Evolutionary conservation across 2,797 vertebrate species (phyloP).

Genomic region (Aldrovandia affinis): DNA sequence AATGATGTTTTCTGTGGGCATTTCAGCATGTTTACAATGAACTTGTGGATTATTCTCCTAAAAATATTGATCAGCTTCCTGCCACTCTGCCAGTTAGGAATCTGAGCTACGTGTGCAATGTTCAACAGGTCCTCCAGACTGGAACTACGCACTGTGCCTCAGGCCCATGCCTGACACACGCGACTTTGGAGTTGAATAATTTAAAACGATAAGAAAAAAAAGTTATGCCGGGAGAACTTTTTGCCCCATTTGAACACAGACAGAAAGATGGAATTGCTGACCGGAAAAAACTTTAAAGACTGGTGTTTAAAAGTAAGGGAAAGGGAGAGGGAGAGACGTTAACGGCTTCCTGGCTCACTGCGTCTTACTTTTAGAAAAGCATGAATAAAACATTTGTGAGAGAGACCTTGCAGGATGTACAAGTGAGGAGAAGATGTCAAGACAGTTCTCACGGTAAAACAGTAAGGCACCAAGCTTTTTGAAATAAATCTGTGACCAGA

Average conservation of each 20-base stretch:
- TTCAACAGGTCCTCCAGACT: constrained; percentile 18
- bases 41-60: not conserved
- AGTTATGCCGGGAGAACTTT: constrained; percentile 40
- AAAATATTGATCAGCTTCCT: not conserved
- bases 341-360: constrained; percentile 61
- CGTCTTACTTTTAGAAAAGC: constrained; percentile 61
- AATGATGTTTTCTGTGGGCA: not conserved
- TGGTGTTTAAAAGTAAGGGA: constrained; percentile 29
- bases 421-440: not conserved
- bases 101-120: too few relatives aligned
- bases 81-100: not conserved
- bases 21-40: not conserved
- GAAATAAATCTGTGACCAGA: not conserved
- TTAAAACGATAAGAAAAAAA: constrained; percentile 66
- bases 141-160: constrained; percentile 67
- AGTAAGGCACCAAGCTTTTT: too few relatives aligned
- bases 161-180: constrained; percentile 49
- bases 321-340: constrained; percentile 48
- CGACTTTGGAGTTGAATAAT: constrained; percentile 67
- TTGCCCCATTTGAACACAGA: constrained; percentile 56
- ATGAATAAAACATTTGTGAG: constrained; percentile 71
- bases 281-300: constrained; percentile 45
- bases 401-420: constrained; percentile 41
- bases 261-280: constrained; percentile 58
- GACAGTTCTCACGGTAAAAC: not conserved